Percentiles rank a stretch among this genome's conserved stretches.
phyloP scores from a whole-genome alignment of 1,140 invertebrate species.

The Galleria mellonella region DNA sequence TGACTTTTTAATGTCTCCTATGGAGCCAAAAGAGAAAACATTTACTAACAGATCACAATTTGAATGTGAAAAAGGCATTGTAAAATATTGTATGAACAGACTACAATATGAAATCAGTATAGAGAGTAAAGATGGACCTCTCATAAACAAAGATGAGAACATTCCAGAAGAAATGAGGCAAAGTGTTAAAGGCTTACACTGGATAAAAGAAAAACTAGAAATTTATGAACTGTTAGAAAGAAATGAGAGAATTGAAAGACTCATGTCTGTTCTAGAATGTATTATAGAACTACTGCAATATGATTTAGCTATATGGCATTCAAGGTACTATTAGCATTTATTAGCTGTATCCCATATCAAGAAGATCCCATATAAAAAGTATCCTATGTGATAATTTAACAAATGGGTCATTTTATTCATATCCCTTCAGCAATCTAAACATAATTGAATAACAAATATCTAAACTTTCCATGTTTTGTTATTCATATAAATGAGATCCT shows the following conservation, averaged over 20 bases:
- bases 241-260: constrained; percentile 48
- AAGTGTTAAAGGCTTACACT: constrained; percentile 40
- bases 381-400: too few relatives aligned
- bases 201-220: constrained; percentile 52
- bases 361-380: too few relatives aligned
- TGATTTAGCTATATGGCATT: constrained; percentile 61
- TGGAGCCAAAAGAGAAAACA: constrained; percentile 40
- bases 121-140: constrained; percentile 38
- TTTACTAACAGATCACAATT: constrained; percentile 41
- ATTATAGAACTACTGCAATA: constrained; percentile 52
- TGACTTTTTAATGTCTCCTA: constrained; percentile 45
- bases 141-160: constrained; percentile 39
- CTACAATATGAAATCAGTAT: constrained; percentile 47
- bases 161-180: constrained; percentile 39
- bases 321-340: constrained; percentile 23
- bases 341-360: too few relatives aligned
- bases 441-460: too few relatives aligned
- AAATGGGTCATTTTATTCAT: too few relatives aligned
- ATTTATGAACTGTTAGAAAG: constrained; percentile 50
- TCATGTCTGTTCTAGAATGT: constrained; percentile 52
- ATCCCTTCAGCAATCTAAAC: too few relatives aligned
- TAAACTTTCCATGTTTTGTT: too few relatives aligned
- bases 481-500: too few relatives aligned
- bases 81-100: constrained; percentile 55
- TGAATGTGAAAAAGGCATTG: constrained; percentile 38